A percentile compares a stretch with the other conserved stretches of the same genome.
Evolutionary conservation across 2,113 vertebrate genomes (phyloP).

Genomic region (Cnemophilus loriae): DNA sequence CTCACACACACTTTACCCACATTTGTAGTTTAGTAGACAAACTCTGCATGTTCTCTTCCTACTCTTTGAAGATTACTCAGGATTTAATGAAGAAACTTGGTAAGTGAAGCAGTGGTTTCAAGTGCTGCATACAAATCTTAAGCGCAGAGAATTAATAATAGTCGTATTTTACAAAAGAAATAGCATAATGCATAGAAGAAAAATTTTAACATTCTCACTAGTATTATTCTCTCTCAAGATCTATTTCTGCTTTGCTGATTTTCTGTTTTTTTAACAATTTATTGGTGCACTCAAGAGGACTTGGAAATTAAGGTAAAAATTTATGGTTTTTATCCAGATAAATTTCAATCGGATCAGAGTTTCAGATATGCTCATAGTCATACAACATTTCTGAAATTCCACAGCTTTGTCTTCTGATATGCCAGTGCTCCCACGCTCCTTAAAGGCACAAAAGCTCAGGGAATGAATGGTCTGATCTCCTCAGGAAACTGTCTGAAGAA

Average conservation of each 20-base stretch:
- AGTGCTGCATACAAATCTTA: constrained; percentile 18
- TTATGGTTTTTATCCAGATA: neutral
- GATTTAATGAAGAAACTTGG: constrained; percentile 13
- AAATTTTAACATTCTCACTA: neutral
- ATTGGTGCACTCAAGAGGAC: neutral
- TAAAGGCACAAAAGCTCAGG: neutral
- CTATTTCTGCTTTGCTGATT: neutral
- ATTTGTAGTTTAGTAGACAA: neutral
- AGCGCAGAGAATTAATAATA: neutral
- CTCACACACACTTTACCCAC: neutral
- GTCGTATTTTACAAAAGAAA: neutral
- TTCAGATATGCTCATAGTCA: neutral
- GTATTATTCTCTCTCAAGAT: neutral
- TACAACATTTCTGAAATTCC: neutral
- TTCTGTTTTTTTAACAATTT: neutral
- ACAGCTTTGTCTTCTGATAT: neutral
- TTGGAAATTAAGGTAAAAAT: neutral
- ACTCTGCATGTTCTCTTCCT: neutral
- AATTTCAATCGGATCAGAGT: neutral
- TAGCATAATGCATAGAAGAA: neutral
- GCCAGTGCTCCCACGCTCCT: neutral
- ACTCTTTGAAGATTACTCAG: constrained; percentile 20
- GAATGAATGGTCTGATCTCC: neutral
- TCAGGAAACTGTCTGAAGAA: neutral
- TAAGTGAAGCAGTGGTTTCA: neutral